These are phyloP conservation scores for Oryctolagus cuniculus DNA, from an alignment of 2,113 vertebrate genomes.

Conservation along the genomic window mOryCun1.1 NC_091435.1:80649001-80649500, in stretches of 20 bases:
- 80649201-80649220: neutral
- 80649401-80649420: constrained; percentile 18
- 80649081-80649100: neutral
- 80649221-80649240: constrained; percentile 33
- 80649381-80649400: neutral
- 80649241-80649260: neutral
- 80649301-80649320: constrained; percentile 24
- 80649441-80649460: constrained; percentile 38
- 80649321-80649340: constrained; percentile 27
- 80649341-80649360: constrained; percentile 42
- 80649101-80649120: constrained; percentile 26
- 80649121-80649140: neutral
- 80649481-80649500: neutral
- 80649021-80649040: neutral
- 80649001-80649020: too few relatives aligned
- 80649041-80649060: neutral
- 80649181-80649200: neutral
- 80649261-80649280: constrained; percentile 15
- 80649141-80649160: neutral
- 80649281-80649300: neutral
- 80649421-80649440: neutral
- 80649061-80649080: neutral
- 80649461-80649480: neutral
- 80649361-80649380: neutral
- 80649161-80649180: neutral